Base-by-base conservation (phyloP, 2,797 vertebrate species). In the Helostoma temminkii region DNA sequence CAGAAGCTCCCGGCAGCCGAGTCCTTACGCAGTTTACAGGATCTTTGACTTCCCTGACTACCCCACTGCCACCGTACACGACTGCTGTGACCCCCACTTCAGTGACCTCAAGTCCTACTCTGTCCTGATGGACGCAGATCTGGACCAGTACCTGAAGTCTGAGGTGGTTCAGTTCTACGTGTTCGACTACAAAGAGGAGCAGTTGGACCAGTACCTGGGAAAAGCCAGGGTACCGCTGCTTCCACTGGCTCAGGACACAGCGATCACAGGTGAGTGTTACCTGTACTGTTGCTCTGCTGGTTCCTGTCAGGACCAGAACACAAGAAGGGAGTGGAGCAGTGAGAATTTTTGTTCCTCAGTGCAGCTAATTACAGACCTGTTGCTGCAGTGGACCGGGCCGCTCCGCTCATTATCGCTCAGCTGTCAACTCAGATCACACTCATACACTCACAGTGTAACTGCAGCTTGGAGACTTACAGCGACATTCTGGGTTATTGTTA, bases 21-120 rank as follows among this genome's bases (percentile, higher is more conserved):
- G 92, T 80, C 87, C 97, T 30, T 98, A 96, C 0, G 93, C 96
- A 32, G 92, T 97, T 85, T 97, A 97, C 93, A 96, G 93, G 89
- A 95, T 98, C 86, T 95, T 92, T 41, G 64, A 94, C 86, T 97
- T 96, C 78, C 88, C 92, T 9, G 95, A 98, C 87, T 91, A 96
- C 47, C 94, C 96, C 53, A 96, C 95, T 1, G 26, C 89, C 73
- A 95, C 95, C 43, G 76, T 93, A 28, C 76, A 90, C 2, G 92
- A 91, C 88, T 92, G 87, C 88, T 83, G 74, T 39, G 65, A 94
- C 30, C 96, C 97, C 0, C 81, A 90, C 39, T 96, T 98, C 87
- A 84, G 93, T 4, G 93, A 97, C 84, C 77, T 91, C 39, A 87
- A 85, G 90, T 89, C 85, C 75, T 97, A 95, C 90, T 88, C 93